phyloP scores from a whole-genome alignment of 2,113 vertebrate species.

The Pithys albifrons region DNA sequence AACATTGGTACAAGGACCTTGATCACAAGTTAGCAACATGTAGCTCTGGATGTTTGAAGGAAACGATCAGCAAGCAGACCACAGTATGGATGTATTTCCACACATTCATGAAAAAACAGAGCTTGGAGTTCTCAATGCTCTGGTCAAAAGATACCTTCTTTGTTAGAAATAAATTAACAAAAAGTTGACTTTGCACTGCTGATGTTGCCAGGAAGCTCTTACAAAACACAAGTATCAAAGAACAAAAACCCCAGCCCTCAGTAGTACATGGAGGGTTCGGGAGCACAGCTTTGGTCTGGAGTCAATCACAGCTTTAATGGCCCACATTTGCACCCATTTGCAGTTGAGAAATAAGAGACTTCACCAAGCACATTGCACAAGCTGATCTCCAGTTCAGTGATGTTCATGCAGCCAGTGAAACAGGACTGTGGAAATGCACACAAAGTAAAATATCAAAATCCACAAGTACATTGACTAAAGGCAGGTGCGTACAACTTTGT shows the following conservation, averaged over 20 bases:
- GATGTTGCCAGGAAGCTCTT: constrained; percentile 35
- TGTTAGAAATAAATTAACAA: neutral
- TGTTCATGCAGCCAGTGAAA: neutral
- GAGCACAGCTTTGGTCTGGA: constrained; percentile 41
- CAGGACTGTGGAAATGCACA: neutral
- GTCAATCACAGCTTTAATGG: constrained; percentile 12
- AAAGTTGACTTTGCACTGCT: neutral
- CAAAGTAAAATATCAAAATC: neutral
- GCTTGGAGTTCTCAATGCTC: neutral
- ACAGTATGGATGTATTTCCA: neutral
- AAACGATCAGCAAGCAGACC: neutral
- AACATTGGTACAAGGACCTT: neutral
- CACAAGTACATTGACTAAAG: neutral
- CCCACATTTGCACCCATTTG: constrained; percentile 13
- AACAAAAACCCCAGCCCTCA: neutral
- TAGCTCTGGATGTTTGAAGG: neutral
- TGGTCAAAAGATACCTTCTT: neutral
- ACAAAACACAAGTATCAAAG: neutral
- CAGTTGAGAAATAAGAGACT: constrained; percentile 13
- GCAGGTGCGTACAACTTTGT: neutral
- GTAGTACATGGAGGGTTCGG: neutral
- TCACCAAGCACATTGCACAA: constrained; percentile 18
- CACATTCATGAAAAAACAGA: neutral
- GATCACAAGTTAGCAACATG: neutral
- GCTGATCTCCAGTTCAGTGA: neutral